Evolutionary conservation across 2,888 invertebrate species (phyloP), one percentile per base, ranked within the genome.

Genomic region (Allacma fusca): DNA sequence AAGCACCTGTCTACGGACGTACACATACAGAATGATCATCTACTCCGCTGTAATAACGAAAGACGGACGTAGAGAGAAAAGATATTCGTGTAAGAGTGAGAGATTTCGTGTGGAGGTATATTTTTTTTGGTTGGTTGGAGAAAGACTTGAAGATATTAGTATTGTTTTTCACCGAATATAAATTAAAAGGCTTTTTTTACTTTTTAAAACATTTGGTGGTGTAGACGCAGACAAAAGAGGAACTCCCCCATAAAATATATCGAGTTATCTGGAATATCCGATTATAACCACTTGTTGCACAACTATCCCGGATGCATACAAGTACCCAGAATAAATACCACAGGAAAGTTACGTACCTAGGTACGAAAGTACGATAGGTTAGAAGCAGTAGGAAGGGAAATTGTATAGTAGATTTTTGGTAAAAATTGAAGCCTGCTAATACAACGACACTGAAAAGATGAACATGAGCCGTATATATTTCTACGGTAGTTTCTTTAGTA

Each of bases 131-230:
- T 57, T 4, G 57, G 5, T 21, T 57, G 57, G 57, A 57, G 21
- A 57, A 57, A 57, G 21, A 21, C n/a, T 57, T 57, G 57, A 62
- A 62, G 13, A 26, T 13, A 24, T 24, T 26, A 40, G 75, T 75
- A 77, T 79, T 79, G 77, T 77, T 79, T 79, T 79, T 79, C 77
- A 79, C 75, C 75, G 75, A 79, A 79, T 77, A 79, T 79, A 79
- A 79, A 79, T 79, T 79, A 79, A 79, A 79, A 77, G 77, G 64
- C 65, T 79, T 78, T 75, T 76, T 44, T 12, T 19, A 57, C 57
- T 21, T 34, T 34, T 4, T 16, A 5, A 1, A 12, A 5, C 2
- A 16, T n/a, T 50, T 50, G 50, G 34, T 34, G n/a, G 50, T 50
- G 50, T 13, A 16, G 50, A 50, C 50, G 19, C 34, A 9, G 4